Evolutionary conservation across 2,888 invertebrate species (phyloP).

Genomic region (Ctena decussata): DNA sequence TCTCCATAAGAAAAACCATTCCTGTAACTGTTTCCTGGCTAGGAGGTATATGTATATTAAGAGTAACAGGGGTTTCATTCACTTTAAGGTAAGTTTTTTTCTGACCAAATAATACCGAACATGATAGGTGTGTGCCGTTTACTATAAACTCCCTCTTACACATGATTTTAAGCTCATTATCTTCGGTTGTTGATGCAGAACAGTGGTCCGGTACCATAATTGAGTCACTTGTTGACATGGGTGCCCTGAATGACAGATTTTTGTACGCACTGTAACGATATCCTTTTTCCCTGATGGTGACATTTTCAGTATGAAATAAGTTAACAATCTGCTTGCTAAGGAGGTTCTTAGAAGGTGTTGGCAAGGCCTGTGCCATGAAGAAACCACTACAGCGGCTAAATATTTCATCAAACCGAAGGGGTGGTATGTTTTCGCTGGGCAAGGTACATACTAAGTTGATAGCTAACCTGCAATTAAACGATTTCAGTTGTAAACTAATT

Average conservation of each 20-base stretch:
- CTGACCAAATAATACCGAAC: background rate
- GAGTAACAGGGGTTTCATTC: background rate
- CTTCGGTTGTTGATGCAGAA: background rate
- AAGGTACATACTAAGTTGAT: background rate
- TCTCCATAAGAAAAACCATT: background rate
- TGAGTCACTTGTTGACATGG: background rate
- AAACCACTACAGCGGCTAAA: background rate
- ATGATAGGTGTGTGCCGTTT: background rate
- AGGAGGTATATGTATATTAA: background rate
- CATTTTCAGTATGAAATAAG: background rate
- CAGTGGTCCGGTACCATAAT: background rate
- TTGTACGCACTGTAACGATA: background rate
- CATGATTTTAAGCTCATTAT: background rate
- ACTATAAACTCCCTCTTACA: background rate
- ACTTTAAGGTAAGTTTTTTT: background rate
- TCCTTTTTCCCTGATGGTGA: background rate
- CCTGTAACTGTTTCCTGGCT: background rate
- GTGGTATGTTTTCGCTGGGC: background rate
- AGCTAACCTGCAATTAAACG: background rate
- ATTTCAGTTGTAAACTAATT: background rate
- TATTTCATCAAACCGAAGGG: background rate
- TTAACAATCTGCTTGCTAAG: background rate
- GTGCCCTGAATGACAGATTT: background rate
- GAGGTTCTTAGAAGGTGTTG: background rate
- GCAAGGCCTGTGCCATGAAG: background rate